Conservation (phyloP, 1,140 invertebrate species). For the Elymnias hypermnestra region DNA sequence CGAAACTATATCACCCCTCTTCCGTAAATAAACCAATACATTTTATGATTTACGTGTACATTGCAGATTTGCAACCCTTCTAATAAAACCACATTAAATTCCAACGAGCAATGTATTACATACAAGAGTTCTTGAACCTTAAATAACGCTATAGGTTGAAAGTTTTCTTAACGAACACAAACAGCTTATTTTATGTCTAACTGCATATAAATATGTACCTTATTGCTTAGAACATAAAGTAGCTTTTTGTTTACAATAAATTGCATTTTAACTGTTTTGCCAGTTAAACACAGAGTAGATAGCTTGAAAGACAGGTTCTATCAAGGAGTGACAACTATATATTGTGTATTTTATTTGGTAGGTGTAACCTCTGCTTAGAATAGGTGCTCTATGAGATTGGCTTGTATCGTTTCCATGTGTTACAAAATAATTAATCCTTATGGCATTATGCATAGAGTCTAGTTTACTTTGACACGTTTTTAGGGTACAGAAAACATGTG, state of each 20-base stretch:
- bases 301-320: conserved; percentile 72
- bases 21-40: neutral
- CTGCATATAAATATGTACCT: conserved; percentile 3
- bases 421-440: conserved; percentile 12
- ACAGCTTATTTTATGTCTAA: neutral
- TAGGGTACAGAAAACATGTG: too few relatives aligned
- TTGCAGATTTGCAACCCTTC: neutral
- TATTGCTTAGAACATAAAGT: conserved; percentile 10
- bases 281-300: conserved; percentile 34
- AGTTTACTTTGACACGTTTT: neutral
- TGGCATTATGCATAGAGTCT: conserved; percentile 2
- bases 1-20: conserved; percentile 1
- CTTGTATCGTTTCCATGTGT: conserved; percentile 21
- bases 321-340: conserved; percentile 70
- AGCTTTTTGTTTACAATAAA: conserved; percentile 8
- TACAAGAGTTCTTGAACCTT: neutral
- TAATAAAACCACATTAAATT: neutral
- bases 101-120: neutral
- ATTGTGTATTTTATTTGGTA: conserved; percentile 65
- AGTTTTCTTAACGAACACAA: neutral
- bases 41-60: conserved; percentile 3
- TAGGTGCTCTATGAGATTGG: conserved; percentile 48
- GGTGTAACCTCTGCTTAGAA: conserved; percentile 58
- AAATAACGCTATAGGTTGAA: neutral
- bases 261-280: conserved; percentile 14